Percentiles rank a stretch among this genome's conserved stretches.
These are phyloP conservation scores for Lacerta viridis DNA, from an alignment of 2,797 vertebrate genomes.

Conservation along the genomic window DNA sequence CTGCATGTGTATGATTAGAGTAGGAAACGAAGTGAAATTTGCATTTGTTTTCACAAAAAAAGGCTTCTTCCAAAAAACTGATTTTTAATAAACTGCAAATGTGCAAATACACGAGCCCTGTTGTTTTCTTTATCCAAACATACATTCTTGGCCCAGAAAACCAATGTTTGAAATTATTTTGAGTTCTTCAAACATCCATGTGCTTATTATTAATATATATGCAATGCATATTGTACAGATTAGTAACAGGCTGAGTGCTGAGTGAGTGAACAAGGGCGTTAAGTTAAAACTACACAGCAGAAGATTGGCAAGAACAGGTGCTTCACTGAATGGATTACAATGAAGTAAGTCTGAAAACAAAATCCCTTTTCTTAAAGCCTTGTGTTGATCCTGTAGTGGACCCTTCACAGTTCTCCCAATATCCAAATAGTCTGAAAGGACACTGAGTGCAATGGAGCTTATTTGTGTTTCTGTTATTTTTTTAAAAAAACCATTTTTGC, in stretches of 20 bases:
- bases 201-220: conserved; percentile 52
- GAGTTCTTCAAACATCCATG: conserved; percentile 38
- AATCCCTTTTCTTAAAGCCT: not conserved
- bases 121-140: conserved; percentile 66
- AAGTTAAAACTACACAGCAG: conserved; percentile 19
- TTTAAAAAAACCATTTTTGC: not conserved
- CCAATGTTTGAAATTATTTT: conserved; percentile 59
- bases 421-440: not conserved
- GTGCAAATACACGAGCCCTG: conserved; percentile 71
- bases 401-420: not conserved
- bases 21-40: conserved; percentile 70
- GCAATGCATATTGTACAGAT: conserved; percentile 18
- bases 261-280: conserved; percentile 11
- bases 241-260: conserved; percentile 15
- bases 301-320: not conserved
- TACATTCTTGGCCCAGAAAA: conserved; percentile 66
- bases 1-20: conserved; percentile 67
- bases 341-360: not conserved
- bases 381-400: not conserved
- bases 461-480: not conserved
- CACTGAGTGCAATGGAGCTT: not conserved
- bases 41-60: conserved; percentile 61
- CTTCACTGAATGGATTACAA: not conserved
- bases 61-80: conserved; percentile 62
- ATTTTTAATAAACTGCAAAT: conserved; percentile 71